These are phyloP conservation scores for Ommatoiulus sabulosus DNA, from an alignment of 2,888 invertebrate genomes.

Conservation along the genomic window DNA sequence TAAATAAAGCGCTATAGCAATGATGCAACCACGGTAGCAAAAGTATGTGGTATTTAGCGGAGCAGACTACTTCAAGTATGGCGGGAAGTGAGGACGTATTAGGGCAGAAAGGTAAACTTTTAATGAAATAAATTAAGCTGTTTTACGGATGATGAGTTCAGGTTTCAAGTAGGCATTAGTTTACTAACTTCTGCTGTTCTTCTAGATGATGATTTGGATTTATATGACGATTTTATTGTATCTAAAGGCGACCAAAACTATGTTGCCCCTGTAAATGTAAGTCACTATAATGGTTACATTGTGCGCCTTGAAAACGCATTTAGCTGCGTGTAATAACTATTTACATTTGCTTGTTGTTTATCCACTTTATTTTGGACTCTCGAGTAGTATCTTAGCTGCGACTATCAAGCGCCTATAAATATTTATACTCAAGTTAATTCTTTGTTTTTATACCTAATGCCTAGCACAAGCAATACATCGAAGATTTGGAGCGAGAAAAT, in stretches of 20 bases:
- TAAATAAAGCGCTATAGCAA: too few relatives aligned
- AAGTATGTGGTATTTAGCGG: too few relatives aligned
- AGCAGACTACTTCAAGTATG: background rate
- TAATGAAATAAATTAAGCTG: background rate
- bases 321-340: too few relatives aligned
- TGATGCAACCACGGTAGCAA: too few relatives aligned
- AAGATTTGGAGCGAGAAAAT: conserved; percentile 41
- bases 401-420: too few relatives aligned
- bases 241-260: background rate
- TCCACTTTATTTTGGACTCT: background rate
- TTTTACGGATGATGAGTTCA: background rate
- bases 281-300: background rate
- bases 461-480: background rate
- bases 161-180: background rate
- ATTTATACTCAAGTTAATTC: too few relatives aligned
- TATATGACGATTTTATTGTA: conserved; percentile 53
- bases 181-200: background rate
- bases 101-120: background rate
- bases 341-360: too few relatives aligned
- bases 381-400: background rate
- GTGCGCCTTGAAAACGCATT: background rate
- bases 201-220: conserved; percentile 44
- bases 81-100: conserved; percentile 23
- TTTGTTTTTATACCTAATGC: background rate
- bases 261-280: background rate